Conservation (phyloP, 2,888 invertebrate genomes). For the Chymomyza amoena region DNA sequence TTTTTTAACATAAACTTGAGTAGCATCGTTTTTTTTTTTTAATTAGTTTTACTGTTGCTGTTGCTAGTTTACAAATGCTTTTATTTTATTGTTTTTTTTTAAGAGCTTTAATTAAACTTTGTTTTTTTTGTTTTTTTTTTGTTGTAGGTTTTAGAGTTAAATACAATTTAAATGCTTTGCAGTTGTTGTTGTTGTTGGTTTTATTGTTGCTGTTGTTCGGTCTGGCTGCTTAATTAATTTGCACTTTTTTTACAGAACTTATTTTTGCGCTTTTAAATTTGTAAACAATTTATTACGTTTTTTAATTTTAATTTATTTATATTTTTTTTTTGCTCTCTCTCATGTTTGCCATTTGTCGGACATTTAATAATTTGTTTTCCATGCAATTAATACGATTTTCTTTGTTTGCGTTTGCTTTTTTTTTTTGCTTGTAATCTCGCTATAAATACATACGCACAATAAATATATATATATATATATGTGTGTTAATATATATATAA, state of each 20-base stretch:
- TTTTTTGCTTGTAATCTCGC: constrained; percentile 44
- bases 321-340: constrained; percentile 16
- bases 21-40: constrained; percentile 11
- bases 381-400: constrained; percentile 21
- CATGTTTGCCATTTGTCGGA: constrained; percentile 27
- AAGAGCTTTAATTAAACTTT: constrained; percentile 53
- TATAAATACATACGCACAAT: constrained; percentile 56
- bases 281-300: constrained; percentile 27
- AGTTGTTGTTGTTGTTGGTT: constrained; percentile 17
- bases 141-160: constrained; percentile 56
- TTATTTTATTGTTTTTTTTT: constrained; percentile 2
- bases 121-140: no score
- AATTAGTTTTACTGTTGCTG: constrained; percentile 21
- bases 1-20: constrained; percentile 14
- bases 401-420: constrained; percentile 30
- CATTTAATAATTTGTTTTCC: constrained; percentile 45
- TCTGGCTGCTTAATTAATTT: constrained; percentile 41
- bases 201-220: constrained; percentile 15
- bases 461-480: constrained; percentile 32
- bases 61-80: constrained; percentile 63
- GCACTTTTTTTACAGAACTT: constrained; percentile 36
- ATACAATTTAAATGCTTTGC: constrained; percentile 60
- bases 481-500: constrained; percentile 29
- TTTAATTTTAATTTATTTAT: constrained; percentile 15
- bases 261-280: constrained; percentile 27